Base-by-base conservation (phyloP, 2,888 invertebrate species). In the Gastracanthus pulcherrimus region DNA sequence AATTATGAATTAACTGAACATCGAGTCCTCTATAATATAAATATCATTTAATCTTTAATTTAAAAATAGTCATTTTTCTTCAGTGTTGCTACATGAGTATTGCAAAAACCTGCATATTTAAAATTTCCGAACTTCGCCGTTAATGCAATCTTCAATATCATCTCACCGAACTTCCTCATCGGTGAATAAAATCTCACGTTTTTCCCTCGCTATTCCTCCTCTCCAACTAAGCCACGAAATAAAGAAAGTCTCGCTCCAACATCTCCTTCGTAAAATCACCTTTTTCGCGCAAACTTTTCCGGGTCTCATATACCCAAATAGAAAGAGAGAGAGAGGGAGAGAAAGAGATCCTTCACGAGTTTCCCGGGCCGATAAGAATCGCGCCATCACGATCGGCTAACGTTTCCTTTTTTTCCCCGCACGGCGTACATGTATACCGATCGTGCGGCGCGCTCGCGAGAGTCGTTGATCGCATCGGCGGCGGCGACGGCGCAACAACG, bases 361-460 rank as follows among this genome's bases (percentile, higher is more conserved):
- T 72, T 74, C 67, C 67, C 67, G 66, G 11, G 41, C n/a, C n/a
- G 79, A 79, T 79, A 79, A 79, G 67, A 16, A 79, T 79, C 79
- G 58, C 67, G 34, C 55, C 70, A 78, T 78, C 71, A 62, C 62
- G 77, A 70, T 69, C 76, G 69, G 3, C 31, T 36, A 23, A 38
- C 38, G 23, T 31, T 23, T 2, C 67, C 6, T 48, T 62, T 51
- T 76, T 76, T 58, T 23, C 41, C 55, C n/a, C 2, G 26, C 26
- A n/a, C n/a, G 23, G 19, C 31, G 13, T 69, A n/a, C n/a, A n/a
- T 11, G 36, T 29, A n/a, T 11, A 31, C 19, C 69, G 70, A 55
- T 70, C 69, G 69, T 70, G 55, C 70, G 36, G 55, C 23, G 13
- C 13, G 13, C 19, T 26, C 31, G 29, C 71, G n/a, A 36, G 66